Conservation (phyloP, 2,888 invertebrate genomes). For the Graphium colonna region DNA sequence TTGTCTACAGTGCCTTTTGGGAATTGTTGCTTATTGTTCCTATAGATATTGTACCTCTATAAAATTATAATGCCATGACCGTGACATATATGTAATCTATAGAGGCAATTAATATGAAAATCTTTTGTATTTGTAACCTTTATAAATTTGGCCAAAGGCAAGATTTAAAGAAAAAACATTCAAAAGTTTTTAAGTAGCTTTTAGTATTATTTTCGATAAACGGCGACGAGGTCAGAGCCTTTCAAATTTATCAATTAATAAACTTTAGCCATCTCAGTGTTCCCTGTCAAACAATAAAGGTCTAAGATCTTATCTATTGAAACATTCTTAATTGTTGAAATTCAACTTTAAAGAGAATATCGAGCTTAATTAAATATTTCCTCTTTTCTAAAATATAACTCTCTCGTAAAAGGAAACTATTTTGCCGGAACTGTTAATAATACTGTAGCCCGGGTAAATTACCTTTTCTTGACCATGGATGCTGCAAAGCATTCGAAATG, state of each 20-base stretch:
- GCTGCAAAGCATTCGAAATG: not conserved
- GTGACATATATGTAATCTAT: no score
- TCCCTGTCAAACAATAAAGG: not conserved
- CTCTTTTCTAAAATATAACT: not conserved
- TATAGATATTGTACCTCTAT: no score
- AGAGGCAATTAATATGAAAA: no score
- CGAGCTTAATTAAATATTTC: not conserved
- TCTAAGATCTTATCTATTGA: not conserved
- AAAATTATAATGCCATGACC: no score
- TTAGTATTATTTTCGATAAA: no score
- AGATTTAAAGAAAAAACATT: no score
- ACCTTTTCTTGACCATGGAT: not conserved
- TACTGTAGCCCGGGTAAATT: not conserved
- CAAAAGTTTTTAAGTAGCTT: no score
- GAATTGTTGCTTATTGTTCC: no score
- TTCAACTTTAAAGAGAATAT: not conserved
- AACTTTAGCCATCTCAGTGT: not conserved
- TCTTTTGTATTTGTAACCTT: no score
- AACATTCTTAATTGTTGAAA: not conserved
- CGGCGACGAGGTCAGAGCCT: no score
- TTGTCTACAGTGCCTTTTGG: no score
- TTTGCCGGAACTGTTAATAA: not conserved
- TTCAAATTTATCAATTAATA: not conserved
- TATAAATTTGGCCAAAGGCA: no score
- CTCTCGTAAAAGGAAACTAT: not conserved